phyloP scores from a whole-genome alignment of 2,888 invertebrate genomes.

The Hecatera dysodea region DNA sequence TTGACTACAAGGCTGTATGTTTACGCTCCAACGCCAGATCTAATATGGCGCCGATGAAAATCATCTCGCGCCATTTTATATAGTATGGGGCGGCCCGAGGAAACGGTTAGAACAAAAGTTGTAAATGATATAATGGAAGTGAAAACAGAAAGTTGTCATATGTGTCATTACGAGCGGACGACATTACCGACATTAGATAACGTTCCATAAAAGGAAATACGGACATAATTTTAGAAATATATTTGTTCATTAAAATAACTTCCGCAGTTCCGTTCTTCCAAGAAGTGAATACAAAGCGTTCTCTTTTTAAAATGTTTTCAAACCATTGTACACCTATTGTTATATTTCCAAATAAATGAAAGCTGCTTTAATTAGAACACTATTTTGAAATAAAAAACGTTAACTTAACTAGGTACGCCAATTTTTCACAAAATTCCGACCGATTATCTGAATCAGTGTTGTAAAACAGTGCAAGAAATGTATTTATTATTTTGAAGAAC shows the following conservation, averaged over 20 bases:
- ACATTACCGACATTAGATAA: conserved; percentile 52
- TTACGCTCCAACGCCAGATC: conserved; percentile 54
- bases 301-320: neutral
- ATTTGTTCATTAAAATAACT: conserved; percentile 45
- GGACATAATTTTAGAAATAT: conserved; percentile 37
- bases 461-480: too few relatives aligned
- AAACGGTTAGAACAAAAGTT: conserved; percentile 63
- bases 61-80: conserved; percentile 67
- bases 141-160: conserved; percentile 73
- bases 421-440: too few relatives aligned
- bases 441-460: too few relatives aligned
- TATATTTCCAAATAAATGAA: neutral
- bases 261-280: conserved; percentile 4
- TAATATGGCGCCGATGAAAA: conserved; percentile 70
- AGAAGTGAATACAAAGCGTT: neutral
- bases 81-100: conserved; percentile 57
- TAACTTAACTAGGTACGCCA: too few relatives aligned
- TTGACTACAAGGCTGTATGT: conserved; percentile 38
- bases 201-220: conserved; percentile 11
- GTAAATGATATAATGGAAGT: conserved; percentile 63
- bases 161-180: conserved; percentile 53
- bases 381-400: too few relatives aligned
- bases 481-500: too few relatives aligned
- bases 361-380: too few relatives aligned
- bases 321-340: conserved; percentile 27